Conservation (phyloP, 2,888 invertebrate genomes). For the Drosophila conformis region DNA sequence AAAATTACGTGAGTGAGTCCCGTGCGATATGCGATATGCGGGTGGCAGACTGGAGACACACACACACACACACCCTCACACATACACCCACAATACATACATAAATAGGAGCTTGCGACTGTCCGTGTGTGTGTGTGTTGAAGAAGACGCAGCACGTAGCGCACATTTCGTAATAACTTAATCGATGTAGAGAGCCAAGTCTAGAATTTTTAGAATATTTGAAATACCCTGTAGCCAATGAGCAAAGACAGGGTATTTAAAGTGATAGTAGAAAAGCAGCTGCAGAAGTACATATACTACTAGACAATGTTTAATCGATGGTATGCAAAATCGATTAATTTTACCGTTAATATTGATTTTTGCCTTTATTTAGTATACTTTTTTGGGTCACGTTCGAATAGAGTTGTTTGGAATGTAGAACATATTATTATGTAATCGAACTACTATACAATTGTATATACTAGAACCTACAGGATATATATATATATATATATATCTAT, state of each 20-base stretch:
- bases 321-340: not conserved
- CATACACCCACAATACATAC: conserved; percentile 9
- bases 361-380: not conserved
- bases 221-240: conserved; percentile 18
- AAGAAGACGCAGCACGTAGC: conserved; percentile 69
- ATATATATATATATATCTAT: not conserved
- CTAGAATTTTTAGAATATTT: conserved; percentile 64
- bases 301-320: not conserved
- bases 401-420: not conserved
- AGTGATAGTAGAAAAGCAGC: not conserved
- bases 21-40: conserved; percentile 41
- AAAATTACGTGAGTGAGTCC: conserved; percentile 60
- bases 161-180: conserved; percentile 82
- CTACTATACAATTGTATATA: not conserved
- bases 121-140: conserved; percentile 7
- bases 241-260: not conserved
- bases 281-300: not conserved
- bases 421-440: not conserved
- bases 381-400: not conserved
- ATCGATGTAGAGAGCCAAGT: conserved; percentile 76
- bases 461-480: not conserved
- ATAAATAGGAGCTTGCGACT: conserved; percentile 20
- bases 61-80: conserved; percentile 15
- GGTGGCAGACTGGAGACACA: conserved; percentile 46
- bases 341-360: not conserved